Evolutionary conservation across 2,888 invertebrate species (phyloP), one percentile per base, ranked within the genome.

Genomic region (Patella depressa): DNA sequence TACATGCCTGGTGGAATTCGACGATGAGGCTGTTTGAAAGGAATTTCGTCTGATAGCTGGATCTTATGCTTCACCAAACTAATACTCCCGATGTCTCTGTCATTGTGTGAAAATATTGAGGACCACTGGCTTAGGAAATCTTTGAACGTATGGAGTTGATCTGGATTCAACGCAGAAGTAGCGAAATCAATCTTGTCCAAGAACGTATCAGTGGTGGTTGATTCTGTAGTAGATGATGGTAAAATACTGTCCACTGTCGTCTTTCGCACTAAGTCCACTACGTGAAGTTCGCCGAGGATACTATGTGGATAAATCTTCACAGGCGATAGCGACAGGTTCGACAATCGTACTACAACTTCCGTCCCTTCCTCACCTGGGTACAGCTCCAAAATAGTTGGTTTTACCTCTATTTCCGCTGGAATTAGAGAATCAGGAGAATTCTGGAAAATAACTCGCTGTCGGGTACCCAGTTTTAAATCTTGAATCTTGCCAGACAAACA

Each of bases 1-100:
- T 29, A 29, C 14, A 19, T 15, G n/a, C 17, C 14, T 29, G 71
- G 71, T 29, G 71, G 29, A 71, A 71, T 71, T 71, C 71, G 24
- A 17, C 71, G 14, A 24, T 24, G 71, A 17, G 29, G 71, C 14
- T 17, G 14, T 65, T 79, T 77, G 34, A 79, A 71, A 34, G 34
- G 34, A 34, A 34, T 34, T 34, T 34, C 34, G 57, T 57, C 57
- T 57, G 57, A 57, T 57, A 57, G 57, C 57, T 57, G 57, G 57
- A 57, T 57, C 57, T 57, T 57, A 57, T 57, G 57, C 57, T 57
- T 57, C 55, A 55, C 55, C 17, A 57, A 17, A 57, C 57, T 57
- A 17, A 57, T 57, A 57, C 57, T 57, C 15, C 57, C 57, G 57
- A 57, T 57, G 57, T 57, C 57, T 57, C 57, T 57, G 57, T 57